A percentile compares a stretch with the other conserved stretches of the same genome.
Conservation (phyloP, 2,113 vertebrate species). For the Chamaea fasciata region DNA sequence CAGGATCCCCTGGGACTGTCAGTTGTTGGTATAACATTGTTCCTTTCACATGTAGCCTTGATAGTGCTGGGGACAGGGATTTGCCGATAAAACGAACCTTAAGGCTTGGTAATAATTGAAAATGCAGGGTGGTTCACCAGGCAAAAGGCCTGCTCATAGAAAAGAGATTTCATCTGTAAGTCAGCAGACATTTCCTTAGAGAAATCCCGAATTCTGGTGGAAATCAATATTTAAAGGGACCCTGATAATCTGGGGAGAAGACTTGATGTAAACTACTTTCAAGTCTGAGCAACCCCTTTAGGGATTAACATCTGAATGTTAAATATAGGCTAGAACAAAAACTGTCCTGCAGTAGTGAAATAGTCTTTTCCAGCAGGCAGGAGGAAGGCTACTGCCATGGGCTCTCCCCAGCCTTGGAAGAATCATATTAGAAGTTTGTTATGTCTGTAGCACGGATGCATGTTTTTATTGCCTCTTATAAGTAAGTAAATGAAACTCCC, state of each 20-base stretch:
- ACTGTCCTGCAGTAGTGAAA: background rate
- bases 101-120: background rate
- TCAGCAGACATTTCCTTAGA: background rate
- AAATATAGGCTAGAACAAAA: background rate
- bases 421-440: background rate
- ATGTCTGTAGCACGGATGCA: background rate
- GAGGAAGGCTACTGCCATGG: background rate
- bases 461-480: background rate
- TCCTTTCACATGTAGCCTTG: background rate
- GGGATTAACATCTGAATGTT: background rate
- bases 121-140: background rate
- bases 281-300: background rate
- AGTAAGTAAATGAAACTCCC: background rate
- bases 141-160: background rate
- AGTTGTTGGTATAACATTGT: background rate
- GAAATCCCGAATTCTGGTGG: background rate
- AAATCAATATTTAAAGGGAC: background rate
- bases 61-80: background rate
- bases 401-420: background rate
- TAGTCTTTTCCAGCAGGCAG: background rate
- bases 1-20: background rate
- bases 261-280: background rate
- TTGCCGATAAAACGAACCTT: constrained; percentile 34
- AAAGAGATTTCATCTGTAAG: background rate
- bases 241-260: background rate